These are phyloP conservation scores for Tetragonisca angustula DNA, from an alignment of 2,888 invertebrate genomes.

Conservation along the genomic window DNA sequence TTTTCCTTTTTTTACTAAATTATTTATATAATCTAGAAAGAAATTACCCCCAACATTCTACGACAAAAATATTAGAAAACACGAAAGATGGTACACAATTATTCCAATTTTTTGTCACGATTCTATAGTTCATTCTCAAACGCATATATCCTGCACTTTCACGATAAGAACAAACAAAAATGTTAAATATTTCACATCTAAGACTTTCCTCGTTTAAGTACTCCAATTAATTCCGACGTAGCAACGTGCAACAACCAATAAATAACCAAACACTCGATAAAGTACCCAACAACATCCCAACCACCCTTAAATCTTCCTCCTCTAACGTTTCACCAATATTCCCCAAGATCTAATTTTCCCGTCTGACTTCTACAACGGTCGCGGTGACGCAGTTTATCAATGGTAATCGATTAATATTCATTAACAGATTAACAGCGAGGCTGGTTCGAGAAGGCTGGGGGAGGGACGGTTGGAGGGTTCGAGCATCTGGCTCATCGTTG, in stretches of 20 bases:
- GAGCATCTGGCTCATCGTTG: conserved; percentile 46
- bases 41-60: too few relatives aligned
- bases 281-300: background rate
- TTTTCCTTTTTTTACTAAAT: background rate
- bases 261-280: background rate
- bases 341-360: background rate
- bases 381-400: background rate
- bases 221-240: background rate
- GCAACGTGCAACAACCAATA: background rate
- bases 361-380: background rate
- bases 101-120: too few relatives aligned
- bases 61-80: too few relatives aligned
- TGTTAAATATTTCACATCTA: background rate
- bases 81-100: too few relatives aligned
- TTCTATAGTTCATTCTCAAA: too few relatives aligned
- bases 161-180: background rate
- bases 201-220: background rate
- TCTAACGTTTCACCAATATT: background rate
- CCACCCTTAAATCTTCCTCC: background rate
- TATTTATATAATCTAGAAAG: too few relatives aligned
- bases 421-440: conserved; percentile 60
- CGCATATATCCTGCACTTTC: too few relatives aligned
- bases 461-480: background rate
- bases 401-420: conserved; percentile 36
- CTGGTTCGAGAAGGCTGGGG: background rate